Conservation (phyloP, 2,113 vertebrate genomes). For the Dermatemys mawii region DNA sequence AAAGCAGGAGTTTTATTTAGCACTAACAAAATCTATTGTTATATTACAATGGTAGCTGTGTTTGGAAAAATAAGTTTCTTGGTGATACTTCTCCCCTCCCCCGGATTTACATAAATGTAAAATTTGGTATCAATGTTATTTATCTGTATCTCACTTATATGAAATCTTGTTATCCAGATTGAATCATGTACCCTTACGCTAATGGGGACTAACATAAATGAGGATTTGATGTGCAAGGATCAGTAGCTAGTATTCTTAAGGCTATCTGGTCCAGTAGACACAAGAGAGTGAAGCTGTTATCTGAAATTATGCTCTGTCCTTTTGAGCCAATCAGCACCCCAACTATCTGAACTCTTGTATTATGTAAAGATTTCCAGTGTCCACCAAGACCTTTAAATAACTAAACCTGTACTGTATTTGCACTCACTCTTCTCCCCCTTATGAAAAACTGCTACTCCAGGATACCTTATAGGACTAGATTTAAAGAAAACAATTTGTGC, state of each 20-base stretch:
- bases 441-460: not conserved
- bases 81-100: not conserved
- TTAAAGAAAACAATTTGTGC: not conserved
- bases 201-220: not conserved
- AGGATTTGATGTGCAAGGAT: rapidly evolving
- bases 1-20: not conserved
- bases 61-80: not conserved
- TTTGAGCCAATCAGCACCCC: not conserved
- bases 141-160: not conserved
- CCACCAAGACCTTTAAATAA: not conserved
- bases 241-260: rapidly evolving
- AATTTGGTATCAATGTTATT: not conserved
- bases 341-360: not conserved
- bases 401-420: rapidly evolving
- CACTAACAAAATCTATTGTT: not conserved
- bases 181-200: not conserved
- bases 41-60: not conserved
- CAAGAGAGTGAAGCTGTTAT: not conserved
- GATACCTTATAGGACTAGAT: not conserved
- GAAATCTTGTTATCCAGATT: not conserved
- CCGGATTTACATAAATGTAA: rapidly evolving
- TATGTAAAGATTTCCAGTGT: not conserved
- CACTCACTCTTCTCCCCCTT: not conserved
- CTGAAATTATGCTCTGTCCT: not conserved
- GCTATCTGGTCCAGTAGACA: not conserved